Evolutionary conservation across 2,888 invertebrate genomes (phyloP), one percentile per base, ranked within the genome.

Genomic region (Gari tellinella): DNA sequence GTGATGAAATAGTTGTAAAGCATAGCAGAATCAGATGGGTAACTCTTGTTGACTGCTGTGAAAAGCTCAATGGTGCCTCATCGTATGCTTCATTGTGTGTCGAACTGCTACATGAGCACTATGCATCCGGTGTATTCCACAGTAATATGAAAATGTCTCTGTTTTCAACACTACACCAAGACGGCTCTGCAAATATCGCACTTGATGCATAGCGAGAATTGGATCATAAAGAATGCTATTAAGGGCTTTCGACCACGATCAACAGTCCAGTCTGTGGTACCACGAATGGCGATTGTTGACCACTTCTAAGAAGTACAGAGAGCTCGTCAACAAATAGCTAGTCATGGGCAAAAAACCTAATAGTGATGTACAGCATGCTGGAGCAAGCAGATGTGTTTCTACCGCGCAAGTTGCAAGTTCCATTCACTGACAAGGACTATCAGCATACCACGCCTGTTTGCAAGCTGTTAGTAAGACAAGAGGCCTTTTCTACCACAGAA

Each of bases 221-320:
- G 43, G 72, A 79, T 31, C 70, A 74, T 52, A 58, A 46, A 53
- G 64, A n/a, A 70, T 60, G 78, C 78, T 2, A 38, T 72, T 0
- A 79, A 79, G 41, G 67, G 53, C 7, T 74, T 79, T 41, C 51
- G 74, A 19, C 52, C 74, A 19, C 21, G 70, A n/a, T 70, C 72
- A 17, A 79, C 67, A 14, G 26, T 68, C 12, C 19, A 53, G 12
- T 45, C 65, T 19, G 62, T 79, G 1, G 14, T 72, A 14, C 68
- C 68, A 21, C 17, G 70, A 51, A 65, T 78, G 69, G 19, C 60
- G 12, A 21, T 70, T 14, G 63, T 78, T 19, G 72, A 79, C 48
- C 55, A 56, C 19, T 55, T 72, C 12, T 31, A 14, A 38, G 76
- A 67, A 19, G 53, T 49, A 10, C 46, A 55, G 12, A 37, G 48